These are phyloP conservation scores for Myrmophylax atrothorax DNA, from an alignment of 2,113 vertebrate species.

Conservation along the genomic window DNA sequence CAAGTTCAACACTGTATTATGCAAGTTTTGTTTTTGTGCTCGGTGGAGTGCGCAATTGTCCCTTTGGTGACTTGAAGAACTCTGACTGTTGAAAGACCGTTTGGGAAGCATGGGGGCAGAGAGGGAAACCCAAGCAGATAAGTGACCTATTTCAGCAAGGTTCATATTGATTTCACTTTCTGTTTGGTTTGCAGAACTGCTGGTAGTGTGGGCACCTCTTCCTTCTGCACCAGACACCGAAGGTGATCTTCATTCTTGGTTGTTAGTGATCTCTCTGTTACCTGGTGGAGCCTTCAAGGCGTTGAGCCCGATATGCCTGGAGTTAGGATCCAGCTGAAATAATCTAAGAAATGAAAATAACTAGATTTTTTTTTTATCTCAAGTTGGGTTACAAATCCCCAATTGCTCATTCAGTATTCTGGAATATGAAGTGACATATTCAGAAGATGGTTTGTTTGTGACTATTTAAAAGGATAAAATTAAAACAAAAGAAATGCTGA, in stretches of 20 bases:
- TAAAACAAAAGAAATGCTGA: neutral
- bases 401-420: neutral
- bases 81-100: conserved; percentile 11
- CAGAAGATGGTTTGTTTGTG: neutral
- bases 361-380: neutral
- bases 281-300: neutral
- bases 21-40: conserved; percentile 29
- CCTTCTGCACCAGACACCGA: neutral
- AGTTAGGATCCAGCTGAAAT: neutral
- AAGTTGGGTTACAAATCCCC: neutral
- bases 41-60: conserved; percentile 48
- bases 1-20: conserved; percentile 12
- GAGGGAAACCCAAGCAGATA: neutral
- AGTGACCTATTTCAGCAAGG: conserved; percentile 28
- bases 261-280: neutral
- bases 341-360: neutral
- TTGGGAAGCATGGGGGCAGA: neutral
- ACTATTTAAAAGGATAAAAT: neutral
- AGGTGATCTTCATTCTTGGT: neutral
- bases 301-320: neutral
- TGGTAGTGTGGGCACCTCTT: neutral
- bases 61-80: conserved; percentile 15
- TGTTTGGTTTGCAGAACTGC: neutral
- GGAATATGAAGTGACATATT: neutral
- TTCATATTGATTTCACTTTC: conserved; percentile 42